phyloP scores from a whole-genome alignment of 2,113 vertebrate genomes.

The Callopanchax toddi region DNA sequence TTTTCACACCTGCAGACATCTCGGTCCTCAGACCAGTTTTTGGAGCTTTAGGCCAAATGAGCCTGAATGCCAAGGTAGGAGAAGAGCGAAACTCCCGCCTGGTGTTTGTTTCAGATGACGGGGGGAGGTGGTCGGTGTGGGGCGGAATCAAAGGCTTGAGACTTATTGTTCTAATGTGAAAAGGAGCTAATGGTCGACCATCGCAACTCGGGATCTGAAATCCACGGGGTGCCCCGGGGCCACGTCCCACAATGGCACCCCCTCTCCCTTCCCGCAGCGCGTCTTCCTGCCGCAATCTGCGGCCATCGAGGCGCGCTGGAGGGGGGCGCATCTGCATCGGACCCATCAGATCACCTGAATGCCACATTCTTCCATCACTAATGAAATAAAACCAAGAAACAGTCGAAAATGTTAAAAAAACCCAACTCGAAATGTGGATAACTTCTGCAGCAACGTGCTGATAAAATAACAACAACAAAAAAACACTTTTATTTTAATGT shows the following conservation, averaged over 20 bases:
- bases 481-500: no score
- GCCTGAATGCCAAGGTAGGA: constrained; percentile 15
- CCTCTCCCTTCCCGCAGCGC: constrained; percentile 76
- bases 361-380: not conserved
- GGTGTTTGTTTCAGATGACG: constrained; percentile 67
- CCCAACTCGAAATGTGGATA: not conserved
- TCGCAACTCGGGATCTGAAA: constrained; percentile 81
- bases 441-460: no score
- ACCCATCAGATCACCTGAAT: constrained; percentile 56
- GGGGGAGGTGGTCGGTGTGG: constrained; percentile 49
- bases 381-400: not conserved
- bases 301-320: constrained; percentile 60
- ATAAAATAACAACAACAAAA: no score
- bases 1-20: constrained; percentile 28
- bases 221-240: constrained; percentile 79
- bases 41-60: constrained; percentile 27
- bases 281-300: constrained; percentile 83
- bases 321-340: constrained; percentile 69
- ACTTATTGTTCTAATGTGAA: constrained; percentile 83
- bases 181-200: constrained; percentile 84
- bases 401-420: no score
- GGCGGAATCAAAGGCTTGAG: constrained; percentile 81
- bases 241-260: constrained; percentile 69
- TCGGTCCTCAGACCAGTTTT: constrained; percentile 37
- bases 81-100: constrained; percentile 61